These are phyloP conservation scores for fruit fly (Drosophila melanogaster) DNA, from an alignment of 1,140 invertebrate genomes.

Conservation along the genomic window DNA sequence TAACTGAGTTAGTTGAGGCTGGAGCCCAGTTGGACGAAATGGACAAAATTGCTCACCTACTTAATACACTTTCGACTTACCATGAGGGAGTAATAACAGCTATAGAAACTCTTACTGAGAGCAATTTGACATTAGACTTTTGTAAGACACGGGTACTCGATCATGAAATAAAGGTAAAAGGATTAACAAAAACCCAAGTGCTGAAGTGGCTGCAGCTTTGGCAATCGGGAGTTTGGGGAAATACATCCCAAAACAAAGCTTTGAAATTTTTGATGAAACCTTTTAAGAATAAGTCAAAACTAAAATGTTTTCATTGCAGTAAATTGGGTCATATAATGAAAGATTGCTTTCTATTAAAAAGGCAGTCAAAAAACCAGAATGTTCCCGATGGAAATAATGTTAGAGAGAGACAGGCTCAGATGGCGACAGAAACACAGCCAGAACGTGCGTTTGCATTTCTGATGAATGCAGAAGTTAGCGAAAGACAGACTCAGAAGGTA, in stretches of 20 bases:
- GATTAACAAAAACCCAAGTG: conserved; percentile 17
- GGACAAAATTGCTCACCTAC: conserved; percentile 28
- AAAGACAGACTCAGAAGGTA: no score
- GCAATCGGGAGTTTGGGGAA: conserved; percentile 9
- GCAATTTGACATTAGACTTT: conserved; percentile 17
- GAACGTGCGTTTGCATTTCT: no score
- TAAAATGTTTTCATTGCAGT: conserved; percentile 56
- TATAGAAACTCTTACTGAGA: conserved; percentile 19
- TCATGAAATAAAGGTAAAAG: conserved; percentile 23
- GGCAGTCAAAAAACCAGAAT: conserved; percentile 20
- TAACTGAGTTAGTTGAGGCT: conserved; percentile 23
- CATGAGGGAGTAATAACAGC: conserved; percentile 32
- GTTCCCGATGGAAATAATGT: no score
- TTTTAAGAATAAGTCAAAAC: conserved; percentile 12
- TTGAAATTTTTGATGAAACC: conserved; percentile 15
- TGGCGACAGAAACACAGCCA: no score
- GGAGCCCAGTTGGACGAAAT: conserved; percentile 37
- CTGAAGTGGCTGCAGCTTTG: conserved; percentile 5
- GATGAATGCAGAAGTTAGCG: no score
- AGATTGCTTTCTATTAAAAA: conserved; percentile 60
- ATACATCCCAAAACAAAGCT: conserved; percentile 5
- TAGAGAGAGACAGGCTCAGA: no score
- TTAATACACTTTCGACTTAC: conserved; percentile 5
- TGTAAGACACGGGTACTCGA: conserved; percentile 25
- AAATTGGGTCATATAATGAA: conserved; percentile 54